A percentile compares a stretch with the other conserved stretches of the same genome.
Conservation (phyloP, 2,888 invertebrate species). For the Eilema griseolum region DNA sequence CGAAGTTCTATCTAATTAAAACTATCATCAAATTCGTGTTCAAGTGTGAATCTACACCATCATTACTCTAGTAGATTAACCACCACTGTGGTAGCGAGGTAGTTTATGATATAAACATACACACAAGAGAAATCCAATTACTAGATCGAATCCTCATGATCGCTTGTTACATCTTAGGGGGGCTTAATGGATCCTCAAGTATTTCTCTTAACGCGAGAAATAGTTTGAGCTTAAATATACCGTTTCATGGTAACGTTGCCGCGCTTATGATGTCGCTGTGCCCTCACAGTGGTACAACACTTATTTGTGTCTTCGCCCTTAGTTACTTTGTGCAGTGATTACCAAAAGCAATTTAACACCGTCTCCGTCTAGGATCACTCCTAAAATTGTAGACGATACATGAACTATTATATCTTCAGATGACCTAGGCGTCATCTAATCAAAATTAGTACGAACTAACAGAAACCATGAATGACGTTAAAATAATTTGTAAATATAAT, state of each 20-base stretch:
- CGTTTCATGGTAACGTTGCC: neutral
- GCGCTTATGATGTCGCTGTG: neutral
- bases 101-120: neutral
- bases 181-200: neutral
- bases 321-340: neutral
- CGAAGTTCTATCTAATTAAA: no score
- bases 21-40: no score
- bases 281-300: neutral
- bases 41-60: no score
- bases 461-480: no score
- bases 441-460: no score
- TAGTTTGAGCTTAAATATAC: slow-evolving; percentile 1
- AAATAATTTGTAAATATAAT: no score
- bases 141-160: neutral
- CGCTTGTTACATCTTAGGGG: neutral
- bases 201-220: neutral
- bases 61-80: no score
- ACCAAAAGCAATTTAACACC: neutral
- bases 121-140: neutral
- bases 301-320: neutral
- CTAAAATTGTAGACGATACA: no score
- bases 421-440: no score
- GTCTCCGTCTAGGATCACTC: no score
- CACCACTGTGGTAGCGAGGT: no score
- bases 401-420: no score